phyloP scores from a whole-genome alignment of 2,888 invertebrate genomes.

The Zootermopsis nevadensis region DNA sequence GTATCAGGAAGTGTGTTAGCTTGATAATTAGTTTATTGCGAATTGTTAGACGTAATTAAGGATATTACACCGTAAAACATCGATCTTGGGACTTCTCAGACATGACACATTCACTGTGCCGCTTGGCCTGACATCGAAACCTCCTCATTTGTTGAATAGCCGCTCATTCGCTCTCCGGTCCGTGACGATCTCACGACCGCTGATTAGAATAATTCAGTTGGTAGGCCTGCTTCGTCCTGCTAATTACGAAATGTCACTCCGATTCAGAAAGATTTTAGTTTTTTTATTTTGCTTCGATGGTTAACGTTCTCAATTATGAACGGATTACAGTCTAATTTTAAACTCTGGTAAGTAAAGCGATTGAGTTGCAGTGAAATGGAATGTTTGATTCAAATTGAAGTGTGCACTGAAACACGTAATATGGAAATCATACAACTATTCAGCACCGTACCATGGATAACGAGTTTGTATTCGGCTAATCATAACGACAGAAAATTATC shows the following conservation, averaged over 20 bases:
- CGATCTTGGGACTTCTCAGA: too few relatives aligned
- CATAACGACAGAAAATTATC: too few relatives aligned
- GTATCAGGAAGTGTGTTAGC: too few relatives aligned
- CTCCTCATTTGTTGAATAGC: not conserved
- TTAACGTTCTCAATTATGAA: conserved; percentile 12
- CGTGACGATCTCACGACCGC: not conserved
- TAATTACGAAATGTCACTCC: conserved; percentile 3
- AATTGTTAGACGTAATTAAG: too few relatives aligned
- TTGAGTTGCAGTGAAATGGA: conserved; percentile 1
- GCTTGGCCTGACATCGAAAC: too few relatives aligned
- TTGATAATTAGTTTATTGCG: too few relatives aligned
- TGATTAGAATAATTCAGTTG: not conserved
- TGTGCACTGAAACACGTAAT: conserved; percentile 6
- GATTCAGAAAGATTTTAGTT: not conserved
- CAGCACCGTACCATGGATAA: too few relatives aligned
- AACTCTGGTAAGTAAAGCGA: not conserved
- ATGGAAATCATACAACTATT: not conserved
- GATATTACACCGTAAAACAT: too few relatives aligned
- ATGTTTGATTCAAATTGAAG: conserved; percentile 5
- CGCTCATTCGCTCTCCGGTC: not conserved
- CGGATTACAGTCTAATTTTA: conserved; percentile 14
- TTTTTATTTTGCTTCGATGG: not conserved
- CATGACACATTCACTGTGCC: too few relatives aligned
- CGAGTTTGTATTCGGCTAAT: too few relatives aligned
- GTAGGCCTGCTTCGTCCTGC: not conserved